Conservation (phyloP, 2,113 vertebrate species). For the Apistogramma diplotaenia region DNA sequence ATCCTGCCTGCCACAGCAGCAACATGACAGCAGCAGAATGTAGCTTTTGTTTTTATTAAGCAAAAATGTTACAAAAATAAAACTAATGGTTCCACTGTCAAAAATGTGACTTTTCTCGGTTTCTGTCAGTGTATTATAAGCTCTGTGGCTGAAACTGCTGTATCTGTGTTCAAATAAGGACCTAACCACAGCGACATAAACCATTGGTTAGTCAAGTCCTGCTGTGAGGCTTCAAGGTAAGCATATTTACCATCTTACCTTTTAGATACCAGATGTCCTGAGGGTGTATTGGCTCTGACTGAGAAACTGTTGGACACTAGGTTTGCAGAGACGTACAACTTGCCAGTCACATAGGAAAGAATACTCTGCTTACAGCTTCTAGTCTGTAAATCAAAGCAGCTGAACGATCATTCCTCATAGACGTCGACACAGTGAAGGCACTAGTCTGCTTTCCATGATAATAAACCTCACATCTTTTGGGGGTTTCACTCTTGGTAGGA, state of each 20-base stretch:
- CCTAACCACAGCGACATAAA: not conserved
- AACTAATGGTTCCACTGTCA: not conserved
- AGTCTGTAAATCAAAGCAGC: not conserved
- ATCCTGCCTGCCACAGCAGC: too few relatives aligned
- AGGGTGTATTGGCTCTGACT: not conserved
- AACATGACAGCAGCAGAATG: rapidly evolving
- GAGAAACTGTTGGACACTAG: not conserved
- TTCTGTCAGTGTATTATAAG: not conserved
- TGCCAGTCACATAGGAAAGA: not conserved
- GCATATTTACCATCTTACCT: not conserved
- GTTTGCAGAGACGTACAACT: not conserved
- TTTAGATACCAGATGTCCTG: too few relatives aligned
- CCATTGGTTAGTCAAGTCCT: not conserved
- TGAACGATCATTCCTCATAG: not conserved
- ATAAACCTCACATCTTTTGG: not conserved
- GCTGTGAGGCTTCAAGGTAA: not conserved
- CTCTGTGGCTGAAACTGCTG: not conserved
- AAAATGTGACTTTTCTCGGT: not conserved
- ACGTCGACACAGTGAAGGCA: not conserved
- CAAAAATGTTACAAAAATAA: not conserved
- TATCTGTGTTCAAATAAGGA: not conserved
- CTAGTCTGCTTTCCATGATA: not conserved
- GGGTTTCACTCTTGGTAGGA: not conserved
- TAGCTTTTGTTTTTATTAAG: not conserved
- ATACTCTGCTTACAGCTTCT: not conserved